A percentile compares a stretch with the other conserved stretches of the same genome.
These are phyloP conservation scores for Malurus elegans DNA, from an alignment of 2,113 vertebrate genomes.

Conservation along the genomic window DNA sequence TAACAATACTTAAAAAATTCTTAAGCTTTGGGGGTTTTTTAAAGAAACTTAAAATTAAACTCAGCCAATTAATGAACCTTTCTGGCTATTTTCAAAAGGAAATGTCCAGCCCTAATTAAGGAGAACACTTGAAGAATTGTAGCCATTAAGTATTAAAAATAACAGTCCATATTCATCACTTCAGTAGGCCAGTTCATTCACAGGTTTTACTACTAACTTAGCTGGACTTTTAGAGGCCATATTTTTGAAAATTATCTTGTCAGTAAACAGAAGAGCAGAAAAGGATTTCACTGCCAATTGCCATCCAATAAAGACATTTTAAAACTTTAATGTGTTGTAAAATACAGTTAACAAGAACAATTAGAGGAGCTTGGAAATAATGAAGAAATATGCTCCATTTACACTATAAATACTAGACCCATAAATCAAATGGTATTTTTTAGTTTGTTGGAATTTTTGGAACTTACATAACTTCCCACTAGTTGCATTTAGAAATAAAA, in stretches of 20 bases:
- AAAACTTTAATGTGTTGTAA: not conserved
- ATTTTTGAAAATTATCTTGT: not conserved
- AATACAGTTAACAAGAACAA: not conserved
- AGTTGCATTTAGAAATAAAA: not conserved
- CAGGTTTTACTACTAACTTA: not conserved
- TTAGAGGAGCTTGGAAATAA: not conserved
- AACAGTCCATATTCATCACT: not conserved
- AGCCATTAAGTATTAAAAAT: not conserved
- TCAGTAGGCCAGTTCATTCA: not conserved
- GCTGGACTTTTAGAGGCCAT: not conserved
- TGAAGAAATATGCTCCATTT: not conserved
- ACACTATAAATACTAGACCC: not conserved
- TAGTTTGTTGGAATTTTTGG: not conserved
- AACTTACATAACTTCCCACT: not conserved
- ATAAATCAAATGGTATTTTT: not conserved
- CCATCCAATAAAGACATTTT: not conserved
- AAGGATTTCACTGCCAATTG: not conserved
- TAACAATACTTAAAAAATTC: not conserved
- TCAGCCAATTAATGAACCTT: not conserved
- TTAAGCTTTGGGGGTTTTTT: not conserved
- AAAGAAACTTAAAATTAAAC: not conserved
- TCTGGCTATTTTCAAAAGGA: not conserved
- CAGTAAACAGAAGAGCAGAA: not conserved
- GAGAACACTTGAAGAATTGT: not conserved
- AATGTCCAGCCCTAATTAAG: not conserved